Base-by-base conservation (phyloP, 2,797 vertebrate species). In the Chelon labrosus region DNA sequence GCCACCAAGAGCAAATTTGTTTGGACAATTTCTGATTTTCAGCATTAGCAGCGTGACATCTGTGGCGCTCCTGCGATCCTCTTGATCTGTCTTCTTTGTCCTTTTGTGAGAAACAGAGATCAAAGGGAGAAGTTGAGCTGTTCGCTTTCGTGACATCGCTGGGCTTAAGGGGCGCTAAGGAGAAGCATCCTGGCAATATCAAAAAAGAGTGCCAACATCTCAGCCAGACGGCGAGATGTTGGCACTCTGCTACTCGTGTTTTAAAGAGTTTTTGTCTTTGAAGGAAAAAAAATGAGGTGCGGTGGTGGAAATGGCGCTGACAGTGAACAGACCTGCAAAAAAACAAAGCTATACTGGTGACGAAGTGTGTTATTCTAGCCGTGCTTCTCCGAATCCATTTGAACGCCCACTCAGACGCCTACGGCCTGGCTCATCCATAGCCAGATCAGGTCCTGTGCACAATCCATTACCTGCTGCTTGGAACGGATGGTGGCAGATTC, bases 371-470 rank as follows among this genome's bases (percentile, higher is more conserved):
- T 92, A 86, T 91, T 91, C 86, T 42, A 84, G 75, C 73, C 74
- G 37, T 78, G 80, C 76, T 83, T 61, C 84, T 85, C 55, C 27
- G 77, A 80, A 89, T 92, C 86, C 79, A 90, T 90, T 92, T 81
- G 76, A 88, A 89, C 90, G 62, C 93, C 90, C 90, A 92, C 91
- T 87, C 85, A 80, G 78, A 91, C 91, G 75, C 91, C 91, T 77
- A 91, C 87, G 10, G 75, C 70, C 71, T 73, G 81, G 75, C 87
- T 93, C 88, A 89, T 92, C 87, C 88, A 85, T 64, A 88, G 88
- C 88, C 82, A 74, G 86, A 89, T 87, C 81, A 86, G 79, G 85
- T 84, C 79, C 75, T 17, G 59, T 57, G 17, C 80, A 83, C 82
- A 82, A 91, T 91, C 90, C 83, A 89, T 91, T 93, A 92, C 88